Evolutionary conservation across 2,888 invertebrate genomes (phyloP), one percentile per base, ranked within the genome.

Genomic region (Stenoptilia bipunctidactyla): DNA sequence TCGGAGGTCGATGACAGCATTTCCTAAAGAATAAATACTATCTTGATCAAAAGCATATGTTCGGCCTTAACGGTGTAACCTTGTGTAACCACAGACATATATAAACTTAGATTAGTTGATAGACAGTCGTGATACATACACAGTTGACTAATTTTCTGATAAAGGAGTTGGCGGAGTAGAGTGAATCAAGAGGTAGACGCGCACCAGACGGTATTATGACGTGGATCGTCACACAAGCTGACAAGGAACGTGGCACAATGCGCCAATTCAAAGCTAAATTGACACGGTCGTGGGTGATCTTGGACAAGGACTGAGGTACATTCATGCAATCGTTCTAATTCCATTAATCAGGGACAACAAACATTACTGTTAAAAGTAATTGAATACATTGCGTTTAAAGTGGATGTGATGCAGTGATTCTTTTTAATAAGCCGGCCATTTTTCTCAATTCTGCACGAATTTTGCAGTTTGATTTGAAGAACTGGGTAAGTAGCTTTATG

Each of bases 121-220:
- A 20, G 20, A 20, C 8, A 5, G 8, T 20, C 20, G 20, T 20
- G 20, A 20, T 30, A 8, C 25, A 5, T 25, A 25, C 30, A n/a
- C 30, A 30, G 9, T 12, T 30, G 30, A 30, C 6, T 30, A 30
- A 30, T n/a, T 2, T 58, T 58, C 52, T 57, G 51, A 14, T 13
- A 13, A 34, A 5, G 39, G 39, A 37, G 40, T 38, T 36, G 38
- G 39, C 40, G 12, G 35, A 13, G 13, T 13, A 2, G 13, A 34
- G 61, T 66, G 66, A 68, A 57, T 68, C 63, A 65, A 66, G 62
- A 51, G 66, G 70, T 55, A 82, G 80, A 82, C 82, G 58, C 54
- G 50, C 54, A 59, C 68, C 68, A 82, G 80, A 82, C 80, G 59
- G 61, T 58, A 75, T 77, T 79, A 71, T 80, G 75, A 76, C 77